Conservation (phyloP, 2,113 vertebrate species). For the Clinocottus analis region DNA sequence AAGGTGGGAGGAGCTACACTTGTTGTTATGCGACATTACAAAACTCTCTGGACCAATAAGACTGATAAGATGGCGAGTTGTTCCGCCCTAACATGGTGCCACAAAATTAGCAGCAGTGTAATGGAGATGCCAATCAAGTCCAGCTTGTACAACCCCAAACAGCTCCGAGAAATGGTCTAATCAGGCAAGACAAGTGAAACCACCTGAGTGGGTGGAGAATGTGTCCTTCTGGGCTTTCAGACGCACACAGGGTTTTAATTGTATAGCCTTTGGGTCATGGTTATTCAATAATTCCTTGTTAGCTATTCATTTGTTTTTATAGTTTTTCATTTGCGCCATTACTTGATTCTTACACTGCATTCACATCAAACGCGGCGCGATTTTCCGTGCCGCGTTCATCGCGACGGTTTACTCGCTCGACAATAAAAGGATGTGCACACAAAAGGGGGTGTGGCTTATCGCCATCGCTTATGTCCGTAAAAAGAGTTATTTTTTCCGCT, state of each 20-base stretch:
- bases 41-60: neutral
- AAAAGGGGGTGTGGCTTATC: too few species aligned
- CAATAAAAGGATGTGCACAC: too few species aligned
- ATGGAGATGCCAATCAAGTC: neutral
- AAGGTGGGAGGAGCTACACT: neutral
- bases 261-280: too few species aligned
- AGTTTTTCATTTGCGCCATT: neutral
- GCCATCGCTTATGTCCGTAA: too few species aligned
- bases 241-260: neutral
- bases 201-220: conserved; percentile 1
- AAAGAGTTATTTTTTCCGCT: too few species aligned
- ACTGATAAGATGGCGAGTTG: neutral
- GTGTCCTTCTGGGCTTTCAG: neutral
- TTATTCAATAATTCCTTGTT: neutral
- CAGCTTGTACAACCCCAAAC: neutral
- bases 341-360: neutral
- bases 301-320: neutral
- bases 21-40: neutral
- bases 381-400: too few species aligned
- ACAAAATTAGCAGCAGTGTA: neutral
- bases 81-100: neutral
- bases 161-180: neutral
- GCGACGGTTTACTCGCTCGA: too few species aligned
- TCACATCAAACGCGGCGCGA: too few species aligned
- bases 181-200: neutral